Evolutionary conservation across 2,888 invertebrate genomes (phyloP), one percentile per base, ranked within the genome.

Genomic region (Tiphia femorata): DNA sequence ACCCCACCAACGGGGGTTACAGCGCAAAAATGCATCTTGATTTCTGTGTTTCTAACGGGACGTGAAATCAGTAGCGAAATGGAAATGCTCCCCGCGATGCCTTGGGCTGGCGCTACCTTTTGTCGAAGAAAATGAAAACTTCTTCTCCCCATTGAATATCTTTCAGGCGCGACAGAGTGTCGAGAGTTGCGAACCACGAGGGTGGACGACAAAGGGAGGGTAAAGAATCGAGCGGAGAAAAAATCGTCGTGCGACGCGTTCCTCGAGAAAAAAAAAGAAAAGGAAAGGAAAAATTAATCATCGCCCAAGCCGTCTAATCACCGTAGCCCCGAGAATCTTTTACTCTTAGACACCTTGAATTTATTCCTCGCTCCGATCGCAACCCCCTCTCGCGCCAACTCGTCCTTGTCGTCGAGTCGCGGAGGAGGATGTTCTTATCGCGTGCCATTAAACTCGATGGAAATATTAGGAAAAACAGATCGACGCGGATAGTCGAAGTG

Each of bases 51-150:
- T 68, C 59, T 61, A 66, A 66, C 68, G 49, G 72, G 33, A 52
- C 52, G 71, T 60, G 59, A 71, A 71, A 71, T 70, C 70, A 71
- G 55, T 49, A 55, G 62, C 56, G 56, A 66, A n/a, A 68, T 71
- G 68, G 70, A 71, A 70, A 68, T 68, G 30, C 55, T 47, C 50
- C n/a, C n/a, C 42, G 46, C 30, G 25, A 52, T 61, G 53, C 58
- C 65, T n/a, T 17, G 37, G 65, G 65, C 58, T n/a, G n/a, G 65
- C 49, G 47, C 58, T 29, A 20, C 48, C 62, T 56, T 71, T 68
- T 66, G 71, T 71, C 60, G 46, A 20, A 49, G 33, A n/a, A 57
- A 60, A 63, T 63, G 66, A 71, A 71, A 70, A 70, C 57, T 70
- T 68, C 52, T 62, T 61, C 57, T n/a, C n/a, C n/a, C 52, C 61